Evolutionary conservation across 92 coral and sea anemone genomes (phyloP), one percentile per base, ranked within the genome.

Genomic region (Epizoanthus stellaris): DNA sequence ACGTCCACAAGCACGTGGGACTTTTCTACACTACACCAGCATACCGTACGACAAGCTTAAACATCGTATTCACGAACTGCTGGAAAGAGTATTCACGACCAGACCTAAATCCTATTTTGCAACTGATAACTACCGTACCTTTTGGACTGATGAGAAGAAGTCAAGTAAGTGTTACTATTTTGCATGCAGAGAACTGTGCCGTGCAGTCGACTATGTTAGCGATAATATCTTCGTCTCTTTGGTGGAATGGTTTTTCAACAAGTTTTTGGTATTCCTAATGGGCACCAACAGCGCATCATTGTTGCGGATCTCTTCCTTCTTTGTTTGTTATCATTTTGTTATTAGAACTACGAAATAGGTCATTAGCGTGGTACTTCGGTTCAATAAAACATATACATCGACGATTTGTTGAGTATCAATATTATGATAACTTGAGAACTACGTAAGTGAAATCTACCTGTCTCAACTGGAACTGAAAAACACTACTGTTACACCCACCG

Each of bases 211-310:
- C 81, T 84, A 30, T 73, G 62, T 74, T 17, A 42, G 38, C n/a
- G 59, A 73, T 59, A 58, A 84, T 8, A 84, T 73, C 71, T 73
- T 34, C 57, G 82, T 84, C 73, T 14, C 61, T 84, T 73, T 60
- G 82, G 70, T 17, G 80, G 39, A 67, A 71, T 4, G 9, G 82
- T 84, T 84, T 84, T 0, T 30, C 36, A 0, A 30, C 36, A 30
- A 30, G 36, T 30, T 30, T 0, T 30, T 30, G 36, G 36, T 30
- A 30, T 30, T 30, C 1, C 36, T n/a, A 0, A 38, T 68, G 86
- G 86, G 86, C 59, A 82, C 86, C 15, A 82, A 82, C 77, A 68
- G 64, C 45, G 86, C 86, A 82, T 79, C 86, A 3, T 82, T 82
- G 19, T 82, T 82, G 86, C 81, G 42, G 80, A 68, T 82, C 84